phyloP scores from a whole-genome alignment of 2,888 invertebrate genomes.

The Electrophaes corylata region DNA sequence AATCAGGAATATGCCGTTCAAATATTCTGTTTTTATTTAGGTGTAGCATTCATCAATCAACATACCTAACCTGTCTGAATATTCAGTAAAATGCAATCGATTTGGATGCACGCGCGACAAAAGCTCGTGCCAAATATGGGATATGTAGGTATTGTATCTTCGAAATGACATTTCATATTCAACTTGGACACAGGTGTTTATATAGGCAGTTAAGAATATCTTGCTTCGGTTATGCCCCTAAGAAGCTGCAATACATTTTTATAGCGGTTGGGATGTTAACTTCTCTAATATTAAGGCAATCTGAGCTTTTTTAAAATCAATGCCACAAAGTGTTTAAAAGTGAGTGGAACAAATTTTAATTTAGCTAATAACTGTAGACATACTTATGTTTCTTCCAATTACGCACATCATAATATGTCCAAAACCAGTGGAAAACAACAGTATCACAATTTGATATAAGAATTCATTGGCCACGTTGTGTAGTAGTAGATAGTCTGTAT shows the following conservation, averaged over 20 bases:
- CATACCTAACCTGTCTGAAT: conserved; percentile 14
- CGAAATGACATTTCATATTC: conserved; percentile 27
- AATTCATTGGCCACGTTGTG: neutral
- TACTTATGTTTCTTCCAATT: too few relatives aligned
- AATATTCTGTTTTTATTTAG: conserved; percentile 26
- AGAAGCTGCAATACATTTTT: neutral
- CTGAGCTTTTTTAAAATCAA: too few relatives aligned
- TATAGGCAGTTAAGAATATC: conserved; percentile 3
- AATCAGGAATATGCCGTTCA: conserved; percentile 28
- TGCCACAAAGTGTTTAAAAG: too few relatives aligned
- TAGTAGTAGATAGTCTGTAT: neutral
- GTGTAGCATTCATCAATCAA: conserved; percentile 25
- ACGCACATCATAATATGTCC: neutral
- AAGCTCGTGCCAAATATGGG: conserved; percentile 25
- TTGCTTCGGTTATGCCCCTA: neutral
- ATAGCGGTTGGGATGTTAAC: too few relatives aligned
- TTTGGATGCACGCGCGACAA: conserved; percentile 28
- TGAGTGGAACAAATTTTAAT: too few relatives aligned
- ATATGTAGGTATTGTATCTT: conserved; percentile 32
- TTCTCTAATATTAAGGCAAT: too few relatives aligned
- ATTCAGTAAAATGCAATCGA: conserved; percentile 30
- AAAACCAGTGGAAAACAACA: neutral
- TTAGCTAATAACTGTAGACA: too few relatives aligned
- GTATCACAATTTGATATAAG: neutral
- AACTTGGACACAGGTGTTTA: conserved; percentile 21